These are phyloP conservation scores for Anguilla anguilla DNA, from an alignment of 2,797 vertebrate species.

Conservation along the genomic window DNA sequence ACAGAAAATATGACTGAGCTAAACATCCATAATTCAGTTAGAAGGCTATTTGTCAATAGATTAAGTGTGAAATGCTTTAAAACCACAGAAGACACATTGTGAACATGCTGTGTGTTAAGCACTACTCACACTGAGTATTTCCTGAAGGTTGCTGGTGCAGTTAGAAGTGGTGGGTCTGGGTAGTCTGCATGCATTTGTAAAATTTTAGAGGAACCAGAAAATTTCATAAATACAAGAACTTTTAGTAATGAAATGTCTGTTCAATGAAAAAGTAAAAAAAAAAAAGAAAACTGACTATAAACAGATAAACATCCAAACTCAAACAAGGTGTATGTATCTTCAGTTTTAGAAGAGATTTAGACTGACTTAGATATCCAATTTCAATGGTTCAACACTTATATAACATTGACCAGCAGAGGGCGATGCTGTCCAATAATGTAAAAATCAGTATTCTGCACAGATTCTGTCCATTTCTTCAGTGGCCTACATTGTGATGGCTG, in stretches of 20 bases:
- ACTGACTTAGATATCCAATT: not conserved
- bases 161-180: no score
- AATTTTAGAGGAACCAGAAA: not conserved
- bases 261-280: not conserved
- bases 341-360: not conserved
- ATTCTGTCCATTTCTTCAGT: not conserved
- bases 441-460: not conserved
- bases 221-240: not conserved
- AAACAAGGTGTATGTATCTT: not conserved
- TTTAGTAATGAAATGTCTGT: not conserved
- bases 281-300: not conserved
- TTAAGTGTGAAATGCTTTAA: constrained; percentile 8
- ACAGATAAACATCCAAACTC: not conserved
- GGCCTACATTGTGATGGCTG: constrained; percentile 7
- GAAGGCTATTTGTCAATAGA: not conserved
- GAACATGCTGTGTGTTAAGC: not conserved
- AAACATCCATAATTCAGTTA: not conserved
- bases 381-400: not conserved
- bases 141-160: not conserved
- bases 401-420: constrained; percentile 26
- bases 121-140: not conserved
- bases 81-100: not conserved
- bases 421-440: not conserved
- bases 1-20: not conserved
- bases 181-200: not conserved